phyloP scores from a whole-genome alignment of 2,797 vertebrate species.

The Bufotes viridis region DNA sequence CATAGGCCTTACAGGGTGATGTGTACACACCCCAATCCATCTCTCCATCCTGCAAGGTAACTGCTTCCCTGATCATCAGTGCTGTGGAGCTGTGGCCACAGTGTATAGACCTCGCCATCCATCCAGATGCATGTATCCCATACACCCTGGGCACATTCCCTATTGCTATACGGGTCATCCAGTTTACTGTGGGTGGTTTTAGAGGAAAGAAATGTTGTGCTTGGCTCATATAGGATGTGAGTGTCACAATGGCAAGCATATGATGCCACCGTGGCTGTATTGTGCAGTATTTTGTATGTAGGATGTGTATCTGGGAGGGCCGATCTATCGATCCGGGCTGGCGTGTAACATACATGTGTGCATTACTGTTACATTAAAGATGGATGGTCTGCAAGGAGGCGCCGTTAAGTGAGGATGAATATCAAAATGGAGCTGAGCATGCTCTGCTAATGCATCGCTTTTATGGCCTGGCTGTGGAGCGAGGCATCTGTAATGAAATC shows the following conservation, averaged over 20 bases:
- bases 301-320: not conserved
- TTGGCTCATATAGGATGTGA: not conserved
- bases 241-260: not conserved
- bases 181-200: not conserved
- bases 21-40: constrained; percentile 10
- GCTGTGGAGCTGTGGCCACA: not conserved
- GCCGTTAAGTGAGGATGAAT: constrained; percentile 22
- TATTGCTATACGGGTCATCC: not conserved
- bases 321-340: not conserved
- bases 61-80: not conserved
- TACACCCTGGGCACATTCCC: not conserved
- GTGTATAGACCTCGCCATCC: too few relatives aligned
- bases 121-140: not conserved
- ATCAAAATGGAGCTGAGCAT: constrained; percentile 29
- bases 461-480: not conserved
- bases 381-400: constrained; percentile 31
- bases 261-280: not conserved
- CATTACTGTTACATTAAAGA: constrained; percentile 20
- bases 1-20: constrained; percentile 13
- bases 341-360: constrained; percentile 1
- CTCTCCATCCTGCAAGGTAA: not conserved
- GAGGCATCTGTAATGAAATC: not conserved
- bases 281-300: not conserved
- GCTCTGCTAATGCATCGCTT: constrained; percentile 7
- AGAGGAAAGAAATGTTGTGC: too few relatives aligned